Base-by-base conservation (phyloP, 2,113 vertebrate genomes). In the Nestor notabilis region DNA sequence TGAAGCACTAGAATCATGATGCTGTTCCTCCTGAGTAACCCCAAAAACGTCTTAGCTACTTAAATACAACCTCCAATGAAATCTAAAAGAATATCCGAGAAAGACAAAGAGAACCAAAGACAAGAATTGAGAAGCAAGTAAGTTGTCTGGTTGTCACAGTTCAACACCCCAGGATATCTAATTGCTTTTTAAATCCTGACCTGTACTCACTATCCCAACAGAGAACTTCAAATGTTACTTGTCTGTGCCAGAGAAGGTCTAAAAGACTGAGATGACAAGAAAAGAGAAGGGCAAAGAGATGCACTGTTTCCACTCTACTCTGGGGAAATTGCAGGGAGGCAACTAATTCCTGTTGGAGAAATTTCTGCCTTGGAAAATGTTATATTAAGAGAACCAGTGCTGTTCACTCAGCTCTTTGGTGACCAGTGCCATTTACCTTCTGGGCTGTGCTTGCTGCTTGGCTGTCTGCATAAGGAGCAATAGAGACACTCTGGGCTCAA, bases 11-110 rank as follows among this genome's bases (percentile, higher is more conserved):
- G 41, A 93, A 91, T 90, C 88, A 87, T 35, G 81, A 76, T 60
- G 96, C 58, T 60, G 25, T 52, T 97, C 80, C 65, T 82, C 43
- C 79, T 69, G 49, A 96, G 75, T 86, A 93, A 95, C 55, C 84
- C 70, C 29, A 87, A 41, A 97, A 96, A 86, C 74, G 68, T 75
- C 83, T 89, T 82, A 76, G 60, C 64, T 96, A 65, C 80, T 92
- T 76, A 95, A 89, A 82, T 29, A 39, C 25, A 76, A 58, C n/a
- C 52, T 76, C 46, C 4, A 7, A 43, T 53, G 37, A 11, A 41
- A 78, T 33, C 52, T 55, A 37, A 25, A 90, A 44, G 49, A 63
- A 5, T 52, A 75, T 52, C 68, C 79, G 89, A 87, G 58, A 78
- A 37, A 79, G 52, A 61, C 35, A 63, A 78, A 79, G 47, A 63